Evolutionary conservation across 2,888 invertebrate species (phyloP).

Genomic region (Hypsopygia costalis): DNA sequence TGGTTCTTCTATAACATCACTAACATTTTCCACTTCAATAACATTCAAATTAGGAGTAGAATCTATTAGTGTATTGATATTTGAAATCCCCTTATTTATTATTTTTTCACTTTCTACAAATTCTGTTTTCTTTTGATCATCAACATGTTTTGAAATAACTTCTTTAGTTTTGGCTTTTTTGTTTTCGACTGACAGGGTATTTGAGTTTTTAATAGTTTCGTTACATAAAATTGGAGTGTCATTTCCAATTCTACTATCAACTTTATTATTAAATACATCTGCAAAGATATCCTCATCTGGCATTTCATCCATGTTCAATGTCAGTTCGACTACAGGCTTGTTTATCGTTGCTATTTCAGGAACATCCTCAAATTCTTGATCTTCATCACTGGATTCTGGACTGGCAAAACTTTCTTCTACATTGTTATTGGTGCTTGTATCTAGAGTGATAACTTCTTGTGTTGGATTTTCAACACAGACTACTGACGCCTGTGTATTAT

Average conservation of each 20-base stretch:
- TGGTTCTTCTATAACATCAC: no score
- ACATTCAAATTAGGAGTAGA: no score
- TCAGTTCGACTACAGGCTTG: conserved; percentile 69
- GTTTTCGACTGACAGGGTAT: not conserved
- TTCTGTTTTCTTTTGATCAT: no score
- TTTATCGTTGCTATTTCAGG: conserved; percentile 49
- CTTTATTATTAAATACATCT: conserved; percentile 80
- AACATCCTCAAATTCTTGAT: conserved; percentile 68
- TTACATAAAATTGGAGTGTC: conserved; percentile 17
- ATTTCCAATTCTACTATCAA: not conserved
- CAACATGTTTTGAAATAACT: no score
- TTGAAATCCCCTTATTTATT: not conserved
- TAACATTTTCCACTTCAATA: no score
- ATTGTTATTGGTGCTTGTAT: conserved; percentile 43
- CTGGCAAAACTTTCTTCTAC: conserved; percentile 9
- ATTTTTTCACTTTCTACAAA: not conserved
- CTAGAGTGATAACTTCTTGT: conserved; percentile 45
- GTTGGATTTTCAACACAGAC: conserved; percentile 40
- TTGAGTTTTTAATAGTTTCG: conserved; percentile 1
- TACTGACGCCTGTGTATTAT: conserved; percentile 46
- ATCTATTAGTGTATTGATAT: no score
- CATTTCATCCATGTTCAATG: conserved; percentile 51
- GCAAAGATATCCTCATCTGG: conserved; percentile 84
- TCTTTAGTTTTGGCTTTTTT: not conserved
- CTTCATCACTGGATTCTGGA: conserved; percentile 59